Evolutionary conservation across 2,888 invertebrate species (phyloP).

Genomic region (Phalera bucephala): DNA sequence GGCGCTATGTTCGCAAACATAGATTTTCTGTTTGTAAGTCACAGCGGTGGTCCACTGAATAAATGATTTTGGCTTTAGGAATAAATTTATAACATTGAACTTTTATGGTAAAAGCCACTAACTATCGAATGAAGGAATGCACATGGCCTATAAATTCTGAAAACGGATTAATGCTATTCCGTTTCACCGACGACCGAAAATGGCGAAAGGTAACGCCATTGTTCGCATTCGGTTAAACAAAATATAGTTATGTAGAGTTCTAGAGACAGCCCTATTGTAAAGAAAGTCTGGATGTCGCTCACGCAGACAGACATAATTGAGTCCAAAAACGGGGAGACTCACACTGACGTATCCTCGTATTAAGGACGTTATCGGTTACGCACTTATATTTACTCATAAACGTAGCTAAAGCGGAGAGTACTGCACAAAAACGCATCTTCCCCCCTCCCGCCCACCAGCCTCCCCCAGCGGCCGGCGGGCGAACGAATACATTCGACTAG

Average conservation of each 20-base stretch:
- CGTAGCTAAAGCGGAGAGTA: slow-evolving; percentile 65
- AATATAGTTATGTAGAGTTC: background rate
- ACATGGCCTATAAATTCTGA: background rate
- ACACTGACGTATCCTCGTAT: slow-evolving; percentile 34
- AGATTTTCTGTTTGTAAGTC: slow-evolving; percentile 26
- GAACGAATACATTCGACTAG: slow-evolving; percentile 82
- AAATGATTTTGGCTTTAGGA: slow-evolving; percentile 27
- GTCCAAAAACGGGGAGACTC: slow-evolving; percentile 42
- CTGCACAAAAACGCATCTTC: slow-evolving; percentile 82
- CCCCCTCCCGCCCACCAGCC: slow-evolving; percentile 47
- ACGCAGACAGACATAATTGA: slow-evolving; percentile 44
- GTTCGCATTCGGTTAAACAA: background rate
- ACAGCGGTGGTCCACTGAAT: slow-evolving; percentile 21
- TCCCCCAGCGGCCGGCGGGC: slow-evolving; percentile 60
- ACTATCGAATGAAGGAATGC: slow-evolving; percentile 6
- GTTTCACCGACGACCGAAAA: no score
- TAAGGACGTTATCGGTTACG: slow-evolving; percentile 68
- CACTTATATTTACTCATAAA: slow-evolving; percentile 76
- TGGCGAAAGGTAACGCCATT: no score
- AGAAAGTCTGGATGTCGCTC: slow-evolving; percentile 36
- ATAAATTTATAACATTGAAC: slow-evolving; percentile 29
- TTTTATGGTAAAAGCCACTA: slow-evolving; percentile 12
- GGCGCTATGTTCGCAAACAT: slow-evolving; percentile 28
- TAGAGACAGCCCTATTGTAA: slow-evolving; percentile 34
- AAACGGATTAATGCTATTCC: background rate